Percentiles rank a stretch among this genome's conserved stretches.
phyloP scores from a whole-genome alignment of 2,113 vertebrate species.

The Narcine bancroftii region DNA sequence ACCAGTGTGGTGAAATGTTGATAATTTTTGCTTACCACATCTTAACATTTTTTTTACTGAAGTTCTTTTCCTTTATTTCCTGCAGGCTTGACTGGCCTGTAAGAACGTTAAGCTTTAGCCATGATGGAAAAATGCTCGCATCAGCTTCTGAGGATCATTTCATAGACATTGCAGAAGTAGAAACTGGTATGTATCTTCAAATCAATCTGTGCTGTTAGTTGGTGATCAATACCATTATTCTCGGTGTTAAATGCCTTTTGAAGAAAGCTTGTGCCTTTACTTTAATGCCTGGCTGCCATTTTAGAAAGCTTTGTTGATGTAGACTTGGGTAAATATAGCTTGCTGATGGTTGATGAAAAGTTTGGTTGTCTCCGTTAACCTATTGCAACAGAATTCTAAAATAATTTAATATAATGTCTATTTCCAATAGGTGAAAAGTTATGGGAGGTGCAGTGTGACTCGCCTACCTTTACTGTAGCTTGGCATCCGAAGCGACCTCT shows the following conservation, averaged over 20 bases:
- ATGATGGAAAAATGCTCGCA: slow-evolving; percentile 92
- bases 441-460: slow-evolving; percentile 98
- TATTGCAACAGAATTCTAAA: neutral
- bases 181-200: slow-evolving; percentile 68
- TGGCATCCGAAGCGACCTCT: slow-evolving; percentile 94
- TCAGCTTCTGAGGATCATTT: slow-evolving; percentile 96
- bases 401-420: neutral
- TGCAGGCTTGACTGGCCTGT: slow-evolving; percentile 91
- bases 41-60: neutral
- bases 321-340: neutral
- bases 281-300: neutral
- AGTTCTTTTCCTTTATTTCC: neutral
- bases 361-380: neutral
- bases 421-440: slow-evolving; percentile 80
- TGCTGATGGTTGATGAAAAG: neutral
- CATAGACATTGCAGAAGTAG: slow-evolving; percentile 93
- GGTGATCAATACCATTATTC: neutral
- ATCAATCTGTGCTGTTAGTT: neutral
- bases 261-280: neutral
- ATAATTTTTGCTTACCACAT: neutral
- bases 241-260: neutral
- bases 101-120: slow-evolving; percentile 91
- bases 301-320: neutral
- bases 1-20: neutral
- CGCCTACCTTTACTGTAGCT: slow-evolving; percentile 93